Percentiles rank a stretch among this genome's conserved stretches.
Evolutionary conservation across 1,140 invertebrate species (phyloP).

Genomic region (Luehdorfia chinensis): DNA sequence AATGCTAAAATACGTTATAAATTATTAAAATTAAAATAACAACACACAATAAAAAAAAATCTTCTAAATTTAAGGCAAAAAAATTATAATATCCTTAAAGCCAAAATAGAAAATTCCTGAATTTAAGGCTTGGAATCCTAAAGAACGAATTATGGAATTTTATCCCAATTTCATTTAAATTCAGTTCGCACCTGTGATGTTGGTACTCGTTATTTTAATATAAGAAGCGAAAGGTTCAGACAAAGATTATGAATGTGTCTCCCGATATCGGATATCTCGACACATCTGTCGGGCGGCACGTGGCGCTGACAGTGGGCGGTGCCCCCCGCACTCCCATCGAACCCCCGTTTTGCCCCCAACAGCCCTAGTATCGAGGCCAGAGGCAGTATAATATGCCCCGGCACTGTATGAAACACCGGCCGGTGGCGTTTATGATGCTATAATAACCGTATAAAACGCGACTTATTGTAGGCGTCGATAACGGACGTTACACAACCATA

Average conservation of each 20-base stretch:
- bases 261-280: slow-evolving; percentile 72
- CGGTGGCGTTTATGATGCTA: slow-evolving; percentile 72
- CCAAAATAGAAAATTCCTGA: no score
- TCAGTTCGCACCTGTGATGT: slow-evolving; percentile 47
- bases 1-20: no score
- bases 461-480: slow-evolving; percentile 75
- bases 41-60: no score
- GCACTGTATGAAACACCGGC: slow-evolving; percentile 73
- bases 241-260: slow-evolving; percentile 74
- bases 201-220: slow-evolving; percentile 58
- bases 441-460: slow-evolving; percentile 76
- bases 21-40: no score
- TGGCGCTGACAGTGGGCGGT: slow-evolving; percentile 58
- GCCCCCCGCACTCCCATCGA: slow-evolving; percentile 16
- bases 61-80: no score
- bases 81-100: no score
- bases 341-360: slow-evolving; percentile 12
- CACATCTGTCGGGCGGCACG: slow-evolving; percentile 67
- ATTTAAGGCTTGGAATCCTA: no score
- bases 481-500: slow-evolving; percentile 64
- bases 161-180: slow-evolving; percentile 14
- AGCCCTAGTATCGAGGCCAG: slow-evolving; percentile 42
- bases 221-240: slow-evolving; percentile 59
- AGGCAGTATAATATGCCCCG: slow-evolving; percentile 66
- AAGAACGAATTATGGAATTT: neutral